Evolutionary conservation across 2,113 vertebrate genomes (phyloP).

Genomic region (Phoxinus phoxinus): DNA sequence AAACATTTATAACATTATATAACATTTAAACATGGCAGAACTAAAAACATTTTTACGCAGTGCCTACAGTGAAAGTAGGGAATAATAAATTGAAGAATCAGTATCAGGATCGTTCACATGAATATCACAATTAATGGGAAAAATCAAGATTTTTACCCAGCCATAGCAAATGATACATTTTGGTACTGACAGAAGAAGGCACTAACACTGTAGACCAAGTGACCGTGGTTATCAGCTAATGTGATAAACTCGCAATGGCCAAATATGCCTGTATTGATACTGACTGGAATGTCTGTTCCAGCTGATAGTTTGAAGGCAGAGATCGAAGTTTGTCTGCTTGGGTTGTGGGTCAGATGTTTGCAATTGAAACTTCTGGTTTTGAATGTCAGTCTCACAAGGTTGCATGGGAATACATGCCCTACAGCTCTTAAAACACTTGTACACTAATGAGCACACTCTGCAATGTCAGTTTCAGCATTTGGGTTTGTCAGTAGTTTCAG

Average conservation of each 20-base stretch:
- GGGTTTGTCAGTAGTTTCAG: slow-evolving; percentile 19
- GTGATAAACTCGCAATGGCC: neutral
- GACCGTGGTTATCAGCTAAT: neutral
- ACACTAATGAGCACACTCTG: slow-evolving; percentile 13
- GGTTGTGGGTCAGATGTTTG: neutral
- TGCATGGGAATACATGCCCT: neutral
- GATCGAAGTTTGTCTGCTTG: neutral
- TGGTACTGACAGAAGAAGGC: too few species aligned
- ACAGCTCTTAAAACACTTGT: neutral
- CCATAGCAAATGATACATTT: neutral
- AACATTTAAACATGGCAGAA: too few species aligned
- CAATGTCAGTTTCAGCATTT: slow-evolving; percentile 14
- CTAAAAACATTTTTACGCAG: neutral
- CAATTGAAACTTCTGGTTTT: neutral
- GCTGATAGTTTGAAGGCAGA: neutral
- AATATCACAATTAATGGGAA: neutral
- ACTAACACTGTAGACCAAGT: neutral
- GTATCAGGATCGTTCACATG: neutral
- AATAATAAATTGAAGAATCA: neutral
- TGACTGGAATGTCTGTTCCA: neutral
- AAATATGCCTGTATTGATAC: neutral
- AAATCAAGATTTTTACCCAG: neutral
- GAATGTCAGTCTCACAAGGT: neutral
- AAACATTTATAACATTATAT: too few species aligned
- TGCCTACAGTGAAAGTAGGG: neutral